Conservation (phyloP, 2,888 invertebrate genomes). For the Pheosia tremula region DNA sequence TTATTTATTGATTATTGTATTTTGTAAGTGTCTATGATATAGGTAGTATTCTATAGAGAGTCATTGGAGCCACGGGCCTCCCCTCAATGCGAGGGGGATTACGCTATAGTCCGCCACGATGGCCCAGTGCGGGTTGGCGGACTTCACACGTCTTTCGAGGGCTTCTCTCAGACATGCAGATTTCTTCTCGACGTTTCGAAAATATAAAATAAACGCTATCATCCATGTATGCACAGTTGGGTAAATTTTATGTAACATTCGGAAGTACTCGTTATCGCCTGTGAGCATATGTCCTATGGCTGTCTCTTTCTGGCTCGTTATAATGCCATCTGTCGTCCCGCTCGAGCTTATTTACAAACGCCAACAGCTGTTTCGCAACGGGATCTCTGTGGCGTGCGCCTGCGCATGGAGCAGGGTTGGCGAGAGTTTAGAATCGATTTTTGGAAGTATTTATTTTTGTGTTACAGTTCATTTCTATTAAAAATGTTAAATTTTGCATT, state of each 20-base stretch:
- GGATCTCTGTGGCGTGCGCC: constrained; percentile 60
- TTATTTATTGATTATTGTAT: too few species aligned
- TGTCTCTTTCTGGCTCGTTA: constrained; percentile 28
- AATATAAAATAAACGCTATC: neutral
- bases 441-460: neutral
- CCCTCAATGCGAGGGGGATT: too few species aligned
- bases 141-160: too few species aligned
- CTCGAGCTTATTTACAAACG: constrained; percentile 54
- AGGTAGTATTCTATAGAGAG: too few species aligned
- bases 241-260: constrained; percentile 11
- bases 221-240: neutral
- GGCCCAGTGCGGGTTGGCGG: too few species aligned
- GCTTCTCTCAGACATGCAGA: too few species aligned
- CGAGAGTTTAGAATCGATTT: neutral
- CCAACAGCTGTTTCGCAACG: constrained; percentile 75
- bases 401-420: constrained; percentile 47
- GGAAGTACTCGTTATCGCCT: constrained; percentile 28
- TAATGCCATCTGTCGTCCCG: constrained; percentile 31
- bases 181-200: too few species aligned
- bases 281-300: constrained; percentile 35
- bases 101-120: too few species aligned
- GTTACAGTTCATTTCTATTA: too few species aligned
- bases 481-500: too few species aligned
- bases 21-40: too few species aligned
- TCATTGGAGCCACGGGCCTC: too few species aligned